Conservation (phyloP, 2,888 invertebrate genomes). For the Urechis unicinctus region DNA sequence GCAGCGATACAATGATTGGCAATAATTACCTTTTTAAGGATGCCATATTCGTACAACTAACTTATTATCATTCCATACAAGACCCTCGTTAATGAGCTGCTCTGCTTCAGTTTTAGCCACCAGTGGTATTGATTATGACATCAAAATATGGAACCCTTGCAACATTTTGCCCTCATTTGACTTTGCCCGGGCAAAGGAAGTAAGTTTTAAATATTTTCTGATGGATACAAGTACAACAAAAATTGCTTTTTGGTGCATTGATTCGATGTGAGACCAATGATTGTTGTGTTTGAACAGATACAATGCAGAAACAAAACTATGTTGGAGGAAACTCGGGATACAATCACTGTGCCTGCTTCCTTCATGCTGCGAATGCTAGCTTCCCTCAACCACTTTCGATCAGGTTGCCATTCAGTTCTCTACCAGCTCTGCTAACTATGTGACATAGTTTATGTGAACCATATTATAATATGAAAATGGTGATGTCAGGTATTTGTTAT, state of each 20-base stretch:
- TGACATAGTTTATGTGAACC: too few relatives aligned
- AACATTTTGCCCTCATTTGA: slow-evolving; percentile 60
- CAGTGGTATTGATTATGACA: slow-evolving; percentile 82
- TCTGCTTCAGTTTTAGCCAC: slow-evolving; percentile 60
- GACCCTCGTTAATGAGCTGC: not conserved
- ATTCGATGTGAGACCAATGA: too few relatives aligned
- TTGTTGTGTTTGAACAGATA: too few relatives aligned
- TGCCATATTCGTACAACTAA: too few relatives aligned
- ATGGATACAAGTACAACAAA: not conserved
- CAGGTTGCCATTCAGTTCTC: too few relatives aligned
- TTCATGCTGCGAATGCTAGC: slow-evolving; percentile 66
- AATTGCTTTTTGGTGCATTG: too few relatives aligned
- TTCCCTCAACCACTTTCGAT: slow-evolving; percentile 19
- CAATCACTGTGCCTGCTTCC: slow-evolving; percentile 78
- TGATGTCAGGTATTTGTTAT: too few relatives aligned
- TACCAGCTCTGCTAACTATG: too few relatives aligned
- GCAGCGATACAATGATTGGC: too few relatives aligned
- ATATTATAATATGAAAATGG: too few relatives aligned
- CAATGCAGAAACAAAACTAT: slow-evolving; percentile 63
- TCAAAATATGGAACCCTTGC: slow-evolving; percentile 76
- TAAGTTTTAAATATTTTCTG: slow-evolving; percentile 10
- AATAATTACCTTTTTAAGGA: too few relatives aligned
- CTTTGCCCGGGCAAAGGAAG: slow-evolving; percentile 59
- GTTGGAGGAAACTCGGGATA: slow-evolving; percentile 79
- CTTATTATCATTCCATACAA: not conserved